Percentiles rank a stretch among this genome's conserved stretches.
These are phyloP conservation scores for Characodon lateralis DNA, from an alignment of 2,797 vertebrate species.

Conservation along the genomic window DNA sequence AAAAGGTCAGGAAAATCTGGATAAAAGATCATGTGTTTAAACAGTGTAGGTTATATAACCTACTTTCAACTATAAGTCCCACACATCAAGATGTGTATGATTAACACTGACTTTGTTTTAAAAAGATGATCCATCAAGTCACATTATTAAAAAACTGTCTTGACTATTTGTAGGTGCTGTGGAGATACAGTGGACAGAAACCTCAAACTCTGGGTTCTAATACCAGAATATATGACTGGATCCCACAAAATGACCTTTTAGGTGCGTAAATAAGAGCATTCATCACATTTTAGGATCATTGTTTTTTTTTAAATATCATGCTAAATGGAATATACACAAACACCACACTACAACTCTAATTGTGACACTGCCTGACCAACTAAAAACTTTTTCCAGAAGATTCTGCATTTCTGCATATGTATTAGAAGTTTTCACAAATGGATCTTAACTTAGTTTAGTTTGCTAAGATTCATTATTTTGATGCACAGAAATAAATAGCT, in stretches of 20 bases:
- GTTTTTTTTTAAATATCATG: neutral
- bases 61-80: neutral
- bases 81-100: neutral
- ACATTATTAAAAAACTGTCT: neutral
- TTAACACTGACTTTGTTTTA: neutral
- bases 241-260: constrained; percentile 92
- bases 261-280: constrained; percentile 67
- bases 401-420: no score
- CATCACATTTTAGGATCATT: neutral
- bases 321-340: neutral
- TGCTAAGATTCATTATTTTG: neutral
- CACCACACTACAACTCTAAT: neutral
- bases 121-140: neutral
- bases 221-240: constrained; percentile 87
- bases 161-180: constrained; percentile 82
- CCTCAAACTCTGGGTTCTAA: constrained; percentile 85
- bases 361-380: neutral
- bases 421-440: neutral
- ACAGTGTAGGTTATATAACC: neutral
- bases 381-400: neutral
- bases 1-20: constrained; percentile 82
- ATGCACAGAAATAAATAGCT: neutral
- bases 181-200: constrained; percentile 85
- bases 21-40: neutral
- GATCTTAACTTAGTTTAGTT: neutral